These are phyloP conservation scores for Chromoteleia sp. DNA, from an alignment of 2,888 invertebrate species.

Conservation along the genomic window DNA sequence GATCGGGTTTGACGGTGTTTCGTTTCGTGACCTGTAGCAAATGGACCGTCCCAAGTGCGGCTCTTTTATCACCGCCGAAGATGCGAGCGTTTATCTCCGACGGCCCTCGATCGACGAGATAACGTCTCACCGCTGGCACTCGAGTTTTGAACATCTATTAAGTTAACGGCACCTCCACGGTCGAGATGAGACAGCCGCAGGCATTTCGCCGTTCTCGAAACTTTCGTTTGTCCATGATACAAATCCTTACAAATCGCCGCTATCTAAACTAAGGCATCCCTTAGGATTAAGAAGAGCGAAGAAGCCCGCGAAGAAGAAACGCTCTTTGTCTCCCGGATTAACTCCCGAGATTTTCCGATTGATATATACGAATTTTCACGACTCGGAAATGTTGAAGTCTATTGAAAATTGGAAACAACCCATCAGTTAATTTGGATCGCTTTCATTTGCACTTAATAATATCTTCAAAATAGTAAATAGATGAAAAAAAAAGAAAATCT, in stretches of 20 bases:
- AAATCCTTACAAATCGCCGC: constrained; percentile 71
- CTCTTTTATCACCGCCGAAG: not conserved
- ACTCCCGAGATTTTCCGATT: constrained; percentile 20
- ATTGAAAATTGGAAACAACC: too few species aligned
- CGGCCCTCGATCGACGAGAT: constrained; percentile 16
- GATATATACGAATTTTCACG: constrained; percentile 34
- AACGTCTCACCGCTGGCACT: constrained; percentile 33
- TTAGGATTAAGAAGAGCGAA: constrained; percentile 55
- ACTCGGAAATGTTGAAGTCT: not conserved
- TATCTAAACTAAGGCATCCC: constrained; percentile 43
- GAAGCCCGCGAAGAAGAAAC: not conserved
- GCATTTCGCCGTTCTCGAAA: constrained; percentile 41
- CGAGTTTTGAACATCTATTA: constrained; percentile 48
- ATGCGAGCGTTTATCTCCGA: constrained; percentile 14
- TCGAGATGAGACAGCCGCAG: constrained; percentile 31
- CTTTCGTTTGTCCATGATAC: constrained; percentile 31
- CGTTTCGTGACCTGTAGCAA: too few species aligned
- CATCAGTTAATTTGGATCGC: too few species aligned
- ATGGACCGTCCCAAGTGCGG: not conserved
- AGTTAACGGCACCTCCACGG: constrained; percentile 31
- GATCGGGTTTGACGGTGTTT: not conserved
- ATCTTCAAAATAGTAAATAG: too few species aligned
- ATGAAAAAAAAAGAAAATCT: too few species aligned
- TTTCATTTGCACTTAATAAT: too few species aligned
- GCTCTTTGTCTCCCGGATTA: constrained; percentile 40